Base-by-base conservation (phyloP, 2,797 vertebrate genomes). In the Myotis pilosus region DNA sequence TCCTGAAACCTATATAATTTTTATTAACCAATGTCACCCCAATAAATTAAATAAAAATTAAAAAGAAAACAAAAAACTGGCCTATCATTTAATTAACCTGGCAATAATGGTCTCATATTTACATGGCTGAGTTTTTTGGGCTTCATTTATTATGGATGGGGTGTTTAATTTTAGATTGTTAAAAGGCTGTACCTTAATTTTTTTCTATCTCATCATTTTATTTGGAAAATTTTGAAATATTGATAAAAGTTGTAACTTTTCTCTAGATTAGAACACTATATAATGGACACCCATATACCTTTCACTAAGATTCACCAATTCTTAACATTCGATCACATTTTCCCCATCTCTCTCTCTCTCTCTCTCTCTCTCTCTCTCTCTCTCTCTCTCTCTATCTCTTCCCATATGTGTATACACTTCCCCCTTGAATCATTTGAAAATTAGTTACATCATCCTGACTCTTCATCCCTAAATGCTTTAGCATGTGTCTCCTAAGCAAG, bases 151-250 rank as follows among this genome's bases (percentile, higher is more conserved):
- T 36, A 69, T 19, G 16, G 19, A 22, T 38, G 10, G 36, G 13
- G 8, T 36, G 44, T 49, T 79, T 78, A 28, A 76, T 72, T 91
- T 91, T 66, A 71, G 15, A 49, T 93, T 23, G 10, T 72, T 66
- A n/a, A 64, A 60, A 78, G 17, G 33, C 12, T 76, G 8, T 94
- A 38, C 28, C 22, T 94, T 87, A 68, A 20, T 71, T 81, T 94
- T 75, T 53, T 7, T 10, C 49, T 66, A 8, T 92, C 23, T 0
- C 23, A 38, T 68, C 53, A 36, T 81, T 87, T 92, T 71, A 69
- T 89, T 91, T 83, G 71, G 51, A 47, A 87, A 91, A 44, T 6
- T 53, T 47, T 83, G 36, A 94, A 95, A 91, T 17, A 12, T 72
- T 33, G 80, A 90, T 68, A 76, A 90, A 78, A 81, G 20, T 53